Evolutionary conservation across 2,888 invertebrate species (phyloP).

Genomic region (Pristionchus maxplancki): DNA sequence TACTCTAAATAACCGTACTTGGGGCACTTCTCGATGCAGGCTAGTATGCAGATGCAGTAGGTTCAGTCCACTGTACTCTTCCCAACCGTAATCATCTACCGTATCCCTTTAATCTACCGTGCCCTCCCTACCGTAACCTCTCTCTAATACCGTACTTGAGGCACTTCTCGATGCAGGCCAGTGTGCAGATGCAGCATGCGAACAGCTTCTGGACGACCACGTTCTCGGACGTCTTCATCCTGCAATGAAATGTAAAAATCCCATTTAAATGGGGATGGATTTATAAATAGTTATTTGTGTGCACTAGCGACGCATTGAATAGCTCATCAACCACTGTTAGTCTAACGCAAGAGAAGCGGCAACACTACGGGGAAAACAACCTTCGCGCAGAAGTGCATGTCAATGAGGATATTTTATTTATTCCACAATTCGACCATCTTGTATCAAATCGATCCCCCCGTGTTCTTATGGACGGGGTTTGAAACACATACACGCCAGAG

Average conservation of each 20-base stretch:
- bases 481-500: too few species aligned
- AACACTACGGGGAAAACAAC: too few species aligned
- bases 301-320: too few species aligned
- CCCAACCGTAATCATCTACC: background rate
- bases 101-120: background rate
- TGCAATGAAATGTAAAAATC: conserved; percentile 67
- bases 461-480: too few species aligned
- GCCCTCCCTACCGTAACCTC: background rate
- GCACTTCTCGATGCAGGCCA: conserved; percentile 92
- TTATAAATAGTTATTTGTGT: too few species aligned
- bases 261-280: background rate
- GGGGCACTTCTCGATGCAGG: conserved; percentile 91
- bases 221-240: conserved; percentile 77
- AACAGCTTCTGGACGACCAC: conserved; percentile 78
- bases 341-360: too few species aligned
- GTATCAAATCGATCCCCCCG: too few species aligned
- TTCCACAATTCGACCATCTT: too few species aligned
- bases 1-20: conserved; percentile 78
- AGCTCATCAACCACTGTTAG: too few species aligned
- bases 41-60: conserved; percentile 92
- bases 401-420: too few species aligned
- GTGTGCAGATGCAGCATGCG: conserved; percentile 90
- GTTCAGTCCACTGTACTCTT: conserved; percentile 69
- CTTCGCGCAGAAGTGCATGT: too few species aligned
- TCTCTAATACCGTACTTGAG: conserved; percentile 81